phyloP scores from a whole-genome alignment of 2,113 vertebrate genomes.

The Colinus virginianus region DNA sequence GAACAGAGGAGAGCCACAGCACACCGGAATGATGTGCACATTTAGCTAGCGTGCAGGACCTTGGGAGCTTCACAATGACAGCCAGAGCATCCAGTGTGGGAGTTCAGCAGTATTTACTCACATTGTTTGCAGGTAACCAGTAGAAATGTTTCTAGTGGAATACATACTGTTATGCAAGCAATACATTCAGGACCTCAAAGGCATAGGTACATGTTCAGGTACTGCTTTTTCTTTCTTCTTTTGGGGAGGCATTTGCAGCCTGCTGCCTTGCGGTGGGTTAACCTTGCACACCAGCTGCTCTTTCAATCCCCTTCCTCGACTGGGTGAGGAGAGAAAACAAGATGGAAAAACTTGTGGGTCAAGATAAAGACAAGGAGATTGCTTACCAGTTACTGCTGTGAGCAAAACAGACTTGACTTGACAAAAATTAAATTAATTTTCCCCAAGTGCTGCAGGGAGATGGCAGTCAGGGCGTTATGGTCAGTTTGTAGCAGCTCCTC shows the following conservation, averaged over 20 bases:
- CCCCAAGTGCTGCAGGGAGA: background rate
- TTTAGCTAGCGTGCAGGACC: background rate
- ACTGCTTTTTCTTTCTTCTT: background rate
- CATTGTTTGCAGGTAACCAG: background rate
- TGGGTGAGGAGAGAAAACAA: background rate
- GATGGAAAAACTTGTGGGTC: background rate
- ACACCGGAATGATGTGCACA: fast-evolving
- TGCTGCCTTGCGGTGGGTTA: background rate
- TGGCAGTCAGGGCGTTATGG: background rate
- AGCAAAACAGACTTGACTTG: background rate
- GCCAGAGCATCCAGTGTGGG: background rate
- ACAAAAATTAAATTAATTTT: background rate
- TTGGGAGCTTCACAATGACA: background rate
- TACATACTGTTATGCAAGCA: background rate
- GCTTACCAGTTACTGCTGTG: background rate
- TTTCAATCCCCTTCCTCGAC: background rate
- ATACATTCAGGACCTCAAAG: background rate
- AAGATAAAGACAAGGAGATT: background rate
- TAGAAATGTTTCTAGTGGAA: background rate
- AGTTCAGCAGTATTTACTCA: background rate
- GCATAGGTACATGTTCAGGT: background rate
- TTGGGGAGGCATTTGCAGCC: background rate
- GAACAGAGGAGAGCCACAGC: background rate
- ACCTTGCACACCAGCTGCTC: background rate
- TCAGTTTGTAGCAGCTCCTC: background rate